Base-by-base conservation (phyloP, 1,140 invertebrate genomes). In the Chelonus insularis region DNA sequence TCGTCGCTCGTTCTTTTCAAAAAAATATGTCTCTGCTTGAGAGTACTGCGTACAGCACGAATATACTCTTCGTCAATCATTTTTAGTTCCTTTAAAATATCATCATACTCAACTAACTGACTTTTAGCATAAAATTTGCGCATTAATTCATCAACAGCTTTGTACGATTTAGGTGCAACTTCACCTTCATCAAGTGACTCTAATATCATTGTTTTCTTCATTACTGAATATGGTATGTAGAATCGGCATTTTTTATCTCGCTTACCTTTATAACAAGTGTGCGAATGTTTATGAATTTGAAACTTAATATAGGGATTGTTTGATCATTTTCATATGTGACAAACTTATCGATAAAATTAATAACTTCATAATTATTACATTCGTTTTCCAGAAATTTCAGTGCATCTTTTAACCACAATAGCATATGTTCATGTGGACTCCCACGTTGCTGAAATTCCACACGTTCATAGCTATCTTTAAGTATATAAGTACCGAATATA, bases 391-490 rank as follows among this genome's bases (percentile, higher is more conserved):
- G 14, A 4, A 9, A 9, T 21, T 60, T 9, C 12, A 50, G 59
- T 11, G 7, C 39, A 18, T 60, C 23, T 12, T 64, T 60, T 11
- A 48, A 50, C 14, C 45, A 60, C 41, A 60, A 14, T 5, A 64
- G 32, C 18, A 56, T 60, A 50, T 12, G 52, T 34, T 14, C 37
- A 56, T 60, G 62, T 12, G 52, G 39, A 5, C 48, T 43, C 8
- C 61, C 61, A 20, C 60, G 51, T 39, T 29, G 29, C 60, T 66
- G 64, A 37, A 66, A 66, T 57, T 63, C 61, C 2, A 29, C 32
- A 18, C 54, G 25, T 60, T 16, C 37, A 60, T 57, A 63, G 29
- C 16, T 51, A 54, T 66, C 61, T 20, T 11, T 37, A 11, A 63
- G 43, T 41, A 18, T 50, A 36, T 60, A 32, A 47, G 60, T 21